phyloP scores from a whole-genome alignment of 2,797 vertebrate genomes.

The Spheniscus humboldti region DNA sequence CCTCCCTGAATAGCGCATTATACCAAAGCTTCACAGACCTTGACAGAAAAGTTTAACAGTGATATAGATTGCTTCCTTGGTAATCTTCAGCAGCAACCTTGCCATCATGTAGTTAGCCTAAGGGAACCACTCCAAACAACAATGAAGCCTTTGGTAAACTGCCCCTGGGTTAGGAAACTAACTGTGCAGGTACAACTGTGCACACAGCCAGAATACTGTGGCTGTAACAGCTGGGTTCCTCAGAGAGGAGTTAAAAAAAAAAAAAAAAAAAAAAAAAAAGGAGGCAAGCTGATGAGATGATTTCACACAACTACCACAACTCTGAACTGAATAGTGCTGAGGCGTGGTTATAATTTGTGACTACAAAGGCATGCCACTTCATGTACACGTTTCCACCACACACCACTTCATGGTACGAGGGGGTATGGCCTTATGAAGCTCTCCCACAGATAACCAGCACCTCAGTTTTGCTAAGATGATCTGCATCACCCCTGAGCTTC shows the following conservation, averaged over 20 bases:
- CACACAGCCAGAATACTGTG: not conserved
- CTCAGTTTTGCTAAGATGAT: fast-evolving
- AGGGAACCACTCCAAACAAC: not conserved
- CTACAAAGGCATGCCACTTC: fast-evolving
- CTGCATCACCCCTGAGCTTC: not conserved
- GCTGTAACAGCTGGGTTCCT: not conserved
- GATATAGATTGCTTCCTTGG: not conserved
- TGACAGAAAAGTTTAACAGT: not conserved
- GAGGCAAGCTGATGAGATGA: not conserved
- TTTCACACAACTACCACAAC: not conserved
- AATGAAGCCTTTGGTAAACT: not conserved
- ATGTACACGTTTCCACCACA: fast-evolving
- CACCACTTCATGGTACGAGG: too few relatives aligned
- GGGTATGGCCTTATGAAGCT: not conserved
- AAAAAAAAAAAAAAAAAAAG: too few relatives aligned
- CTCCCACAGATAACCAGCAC: not conserved
- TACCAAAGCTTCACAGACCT: not conserved
- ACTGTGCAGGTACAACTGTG: not conserved
- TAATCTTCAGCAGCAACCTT: not conserved
- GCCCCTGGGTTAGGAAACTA: not conserved
- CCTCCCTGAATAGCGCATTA: not conserved
- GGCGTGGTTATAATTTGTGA: fast-evolving
- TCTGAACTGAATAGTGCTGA: not conserved
- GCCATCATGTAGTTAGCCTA: not conserved
- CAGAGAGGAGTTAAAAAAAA: not conserved